Evolutionary conservation across 1,140 invertebrate species (phyloP).

Genomic region (Carposina sasakii): DNA sequence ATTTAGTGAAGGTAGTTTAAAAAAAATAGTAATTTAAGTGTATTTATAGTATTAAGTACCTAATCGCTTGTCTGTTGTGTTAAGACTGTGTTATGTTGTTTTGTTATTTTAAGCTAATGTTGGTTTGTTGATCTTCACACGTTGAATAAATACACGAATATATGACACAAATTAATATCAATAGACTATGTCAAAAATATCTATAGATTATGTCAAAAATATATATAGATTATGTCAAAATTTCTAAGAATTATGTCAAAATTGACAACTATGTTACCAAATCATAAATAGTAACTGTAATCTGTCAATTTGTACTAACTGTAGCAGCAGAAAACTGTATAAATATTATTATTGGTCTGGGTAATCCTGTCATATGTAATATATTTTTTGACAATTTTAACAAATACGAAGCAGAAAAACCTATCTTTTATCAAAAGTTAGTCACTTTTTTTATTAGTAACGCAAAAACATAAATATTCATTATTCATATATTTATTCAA

Average conservation of each 20-base stretch:
- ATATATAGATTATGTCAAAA: no score
- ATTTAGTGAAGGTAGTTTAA: conserved; percentile 37
- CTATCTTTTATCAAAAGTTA: not conserved
- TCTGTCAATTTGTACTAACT: no score
- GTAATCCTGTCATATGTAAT: not conserved
- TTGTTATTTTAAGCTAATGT: conserved; percentile 16
- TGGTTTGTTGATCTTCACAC: conserved; percentile 5
- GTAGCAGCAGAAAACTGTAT: no score
- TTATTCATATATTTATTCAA: conserved; percentile 14
- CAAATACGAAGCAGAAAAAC: not conserved
- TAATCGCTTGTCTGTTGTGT: conserved; percentile 33
- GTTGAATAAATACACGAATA: no score
- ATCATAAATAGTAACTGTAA: no score
- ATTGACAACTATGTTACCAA: no score
- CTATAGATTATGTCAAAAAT: no score
- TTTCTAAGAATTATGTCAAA: no score
- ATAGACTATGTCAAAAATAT: no score
- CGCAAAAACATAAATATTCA: conserved; percentile 8
- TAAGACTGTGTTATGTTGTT: no score
- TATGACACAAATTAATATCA: no score
- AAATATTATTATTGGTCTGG: no score
- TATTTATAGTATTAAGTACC: conserved; percentile 33
- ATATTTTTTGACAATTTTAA: not conserved
- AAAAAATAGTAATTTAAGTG: conserved; percentile 43
- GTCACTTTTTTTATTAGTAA: conserved; percentile 6